Conservation (phyloP, 2,797 vertebrate genomes). For the Oreochromis mossambicus region DNA sequence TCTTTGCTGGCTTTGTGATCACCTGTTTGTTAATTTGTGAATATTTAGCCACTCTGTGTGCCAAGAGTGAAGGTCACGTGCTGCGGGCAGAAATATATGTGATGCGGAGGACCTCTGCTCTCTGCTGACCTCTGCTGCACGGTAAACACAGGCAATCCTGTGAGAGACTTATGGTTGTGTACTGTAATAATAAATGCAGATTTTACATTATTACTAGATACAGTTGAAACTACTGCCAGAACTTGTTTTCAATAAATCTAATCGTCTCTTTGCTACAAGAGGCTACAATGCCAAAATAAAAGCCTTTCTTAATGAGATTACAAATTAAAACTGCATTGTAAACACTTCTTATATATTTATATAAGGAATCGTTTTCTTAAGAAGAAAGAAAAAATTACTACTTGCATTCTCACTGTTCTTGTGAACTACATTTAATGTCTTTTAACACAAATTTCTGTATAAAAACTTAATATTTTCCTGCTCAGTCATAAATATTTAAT, state of each 20-base stretch:
- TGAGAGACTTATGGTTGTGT: neutral
- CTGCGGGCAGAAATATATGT: neutral
- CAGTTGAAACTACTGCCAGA: neutral
- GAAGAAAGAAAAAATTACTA: neutral
- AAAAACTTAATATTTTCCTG: neutral
- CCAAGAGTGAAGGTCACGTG: conserved; percentile 22
- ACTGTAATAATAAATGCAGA: neutral
- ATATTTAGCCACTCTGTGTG: conserved; percentile 32
- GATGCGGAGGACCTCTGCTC: conserved; percentile 24
- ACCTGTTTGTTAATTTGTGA: conserved; percentile 73
- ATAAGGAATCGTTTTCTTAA: neutral
- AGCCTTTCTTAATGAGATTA: neutral
- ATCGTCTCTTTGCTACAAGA: neutral
- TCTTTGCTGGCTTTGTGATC: conserved; percentile 60
- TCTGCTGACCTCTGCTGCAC: conserved; percentile 40
- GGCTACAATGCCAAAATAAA: neutral
- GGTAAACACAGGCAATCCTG: neutral
- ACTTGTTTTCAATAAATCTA: neutral
- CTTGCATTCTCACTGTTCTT: neutral
- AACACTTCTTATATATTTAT: neutral
- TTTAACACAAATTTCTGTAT: neutral
- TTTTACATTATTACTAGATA: neutral
- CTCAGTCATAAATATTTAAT: neutral
- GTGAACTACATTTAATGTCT: neutral
- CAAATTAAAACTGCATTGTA: neutral